These are phyloP conservation scores for Phoxinus phoxinus DNA, from an alignment of 2,113 vertebrate genomes.

Conservation along the genomic window DNA sequence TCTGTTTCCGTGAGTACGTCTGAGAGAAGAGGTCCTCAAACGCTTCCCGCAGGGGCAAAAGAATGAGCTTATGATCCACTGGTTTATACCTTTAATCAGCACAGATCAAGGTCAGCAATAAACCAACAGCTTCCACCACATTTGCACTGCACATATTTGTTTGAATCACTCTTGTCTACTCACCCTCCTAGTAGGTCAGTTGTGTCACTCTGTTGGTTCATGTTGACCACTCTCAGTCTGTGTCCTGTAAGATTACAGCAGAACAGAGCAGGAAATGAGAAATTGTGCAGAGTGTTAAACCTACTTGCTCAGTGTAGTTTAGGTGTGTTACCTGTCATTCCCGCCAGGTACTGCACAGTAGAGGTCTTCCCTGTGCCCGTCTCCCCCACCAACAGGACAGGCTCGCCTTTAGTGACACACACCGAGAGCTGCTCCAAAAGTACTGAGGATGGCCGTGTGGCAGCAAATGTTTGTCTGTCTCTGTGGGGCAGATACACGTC, in stretches of 20 bases:
- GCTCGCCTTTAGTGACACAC: conserved; percentile 87
- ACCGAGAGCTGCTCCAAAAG: conserved; percentile 92
- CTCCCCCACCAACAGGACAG: conserved; percentile 93
- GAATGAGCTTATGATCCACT: conserved; percentile 90
- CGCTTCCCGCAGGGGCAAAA: conserved; percentile 89
- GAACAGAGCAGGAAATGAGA: background rate
- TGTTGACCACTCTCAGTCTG: conserved; percentile 88
- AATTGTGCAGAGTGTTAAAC: background rate
- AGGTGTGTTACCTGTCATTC: conserved; percentile 81
- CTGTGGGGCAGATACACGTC: conserved; percentile 65
- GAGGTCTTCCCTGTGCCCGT: conserved; percentile 97
- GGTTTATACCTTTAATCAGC: conserved; percentile 87
- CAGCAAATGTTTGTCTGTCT: conserved; percentile 85
- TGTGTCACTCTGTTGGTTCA: conserved; percentile 98
- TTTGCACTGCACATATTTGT: background rate
- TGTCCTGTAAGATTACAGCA: conserved; percentile 77
- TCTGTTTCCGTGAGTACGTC: conserved; percentile 95
- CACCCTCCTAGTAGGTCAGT: conserved; percentile 96
- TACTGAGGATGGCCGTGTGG: conserved; percentile 88
- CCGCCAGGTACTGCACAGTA: conserved; percentile 90
- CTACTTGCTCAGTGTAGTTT: background rate
- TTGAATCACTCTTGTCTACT: conserved; percentile 58
- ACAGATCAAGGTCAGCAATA: background rate
- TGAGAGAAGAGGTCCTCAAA: conserved; percentile 96
- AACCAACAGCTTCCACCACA: background rate